Evolutionary conservation across 2,888 invertebrate species (phyloP), one percentile per base, ranked within the genome.

Genomic region (Drosophila hamatofila): DNA sequence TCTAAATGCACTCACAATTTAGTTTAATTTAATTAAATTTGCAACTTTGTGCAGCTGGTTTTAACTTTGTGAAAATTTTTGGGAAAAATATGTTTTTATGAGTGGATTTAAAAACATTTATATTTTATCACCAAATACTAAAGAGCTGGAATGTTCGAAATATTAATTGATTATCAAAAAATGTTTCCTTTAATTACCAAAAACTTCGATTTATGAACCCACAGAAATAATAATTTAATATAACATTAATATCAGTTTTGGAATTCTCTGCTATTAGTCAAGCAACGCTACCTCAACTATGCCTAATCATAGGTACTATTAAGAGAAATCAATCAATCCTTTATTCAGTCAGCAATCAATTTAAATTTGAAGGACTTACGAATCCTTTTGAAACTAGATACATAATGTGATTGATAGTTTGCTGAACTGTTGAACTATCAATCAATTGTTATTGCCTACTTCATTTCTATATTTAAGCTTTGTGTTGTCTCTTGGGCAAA

Each of bases 1-100:
- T 37, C 55, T 41, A 85, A 88, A 85, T 76, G 83, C 88, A 76
- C 62, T 82, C 65, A 59, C 62, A 78, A 76, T 60, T 67, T 62
- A 68, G 83, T 83, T 79, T 58, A 66, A 72, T 51, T 69, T 41
- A 63, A 77, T 77, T 51, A 70, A 76, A 73, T 55, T 61, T 44
- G 21, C 54, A 60, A 58, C 65, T 18, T 42, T 67, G 37, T 68
- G 62, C 49, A 16, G 27, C 3, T 18, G 16, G 9, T 12, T 12
- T 7, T 1, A 52, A 0, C 16, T 52, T 3, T 33, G 21, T 18
- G 14, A 0, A 18, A 35, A 35, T 16, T 21, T 23, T 1, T 1
- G 8, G 35, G 35, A 27, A 27, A 25, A 25, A 11, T 11, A 5
- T n/a, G 7, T 16, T 16, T n/a, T 27, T n/a, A 27, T 25, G 27